Base-by-base conservation (phyloP, 2,888 invertebrate species). In the Ctena decussata region DNA sequence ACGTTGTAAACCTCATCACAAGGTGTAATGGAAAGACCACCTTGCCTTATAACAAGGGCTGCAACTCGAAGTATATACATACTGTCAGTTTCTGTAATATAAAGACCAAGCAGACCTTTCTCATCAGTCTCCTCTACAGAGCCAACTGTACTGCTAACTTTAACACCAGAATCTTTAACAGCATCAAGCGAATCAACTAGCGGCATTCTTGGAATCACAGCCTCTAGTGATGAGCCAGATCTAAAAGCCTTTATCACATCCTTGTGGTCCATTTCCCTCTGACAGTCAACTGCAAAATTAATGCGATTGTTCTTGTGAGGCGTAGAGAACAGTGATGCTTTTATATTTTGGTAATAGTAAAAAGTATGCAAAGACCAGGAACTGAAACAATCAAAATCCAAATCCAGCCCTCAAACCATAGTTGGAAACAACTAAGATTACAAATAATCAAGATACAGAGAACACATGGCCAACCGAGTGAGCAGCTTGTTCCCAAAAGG, bases 231-330 rank as follows among this genome's bases (percentile, higher is more conserved):
- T 32, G 86, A 84, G 15, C 82, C 21, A 27, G 86, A 57, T n/a
- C 86, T 70, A 53, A 89, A 86, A 12, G 65, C 82, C 41, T 86
- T 89, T 0, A 84, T 27, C 0, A 85, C 88, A 72, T 84, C 80
- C 65, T 49, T 65, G 65, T 86, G 86, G 32, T 89, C 84, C 69
- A 86, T 82, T 46, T 86, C 89, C 2, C 89, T 39, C 41, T 86
- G 76, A 6, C 77, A 80, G 60, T 89, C 89, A 6, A 83, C 46
- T 24, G 80, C 85, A 70, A 89, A 65, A 27, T 89, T 89, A 0
- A 72, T 39, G 12, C 24, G 0, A 44, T 84, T 76, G n/a, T 72
- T 73, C 53, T 83, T 78, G 35, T 80, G 82, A 12, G 73, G 86
- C 11, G 85, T 85, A 11, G 73, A 69, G 30, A 85, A 86, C n/a